phyloP scores from a whole-genome alignment of 37 sponge, comb jelly and placozoan genomes.

The Tethya wilhelma region DNA sequence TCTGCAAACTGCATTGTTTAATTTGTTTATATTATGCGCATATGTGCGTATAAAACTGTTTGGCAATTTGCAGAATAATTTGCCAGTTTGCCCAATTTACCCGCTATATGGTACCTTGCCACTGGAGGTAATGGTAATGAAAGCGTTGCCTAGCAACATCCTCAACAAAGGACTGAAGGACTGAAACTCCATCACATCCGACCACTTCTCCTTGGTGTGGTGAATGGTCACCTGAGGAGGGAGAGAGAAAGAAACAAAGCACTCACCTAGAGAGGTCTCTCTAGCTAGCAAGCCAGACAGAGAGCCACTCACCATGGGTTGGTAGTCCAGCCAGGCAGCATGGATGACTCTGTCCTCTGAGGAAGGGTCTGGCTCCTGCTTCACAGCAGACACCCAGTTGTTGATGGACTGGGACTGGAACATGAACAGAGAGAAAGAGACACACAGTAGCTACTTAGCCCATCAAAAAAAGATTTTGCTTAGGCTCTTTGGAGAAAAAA shows the following conservation, averaged over 20 bases:
- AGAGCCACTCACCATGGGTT: constrained; percentile 43
- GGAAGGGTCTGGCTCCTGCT: constrained; percentile 13
- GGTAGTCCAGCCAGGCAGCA: constrained; percentile 52
- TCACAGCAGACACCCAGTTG: constrained; percentile 53
- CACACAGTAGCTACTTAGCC: not conserved
- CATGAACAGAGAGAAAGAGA: not conserved
- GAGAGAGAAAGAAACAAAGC: not conserved
- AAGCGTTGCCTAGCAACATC: constrained; percentile 44
- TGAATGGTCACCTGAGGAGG: constrained; percentile 32
- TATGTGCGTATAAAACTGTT: too few relatives aligned
- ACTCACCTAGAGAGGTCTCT: not conserved
- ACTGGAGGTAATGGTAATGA: constrained; percentile 42
- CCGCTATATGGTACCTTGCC: too few relatives aligned
- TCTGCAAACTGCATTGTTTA: too few relatives aligned
- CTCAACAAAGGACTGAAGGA: constrained; percentile 39
- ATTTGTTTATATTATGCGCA: too few relatives aligned
- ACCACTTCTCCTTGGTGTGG: constrained; percentile 50
- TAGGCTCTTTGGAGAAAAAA: not conserved
- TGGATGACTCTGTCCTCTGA: constrained; percentile 29
- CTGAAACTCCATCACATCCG: constrained; percentile 48
- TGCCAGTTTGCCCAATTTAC: too few relatives aligned
- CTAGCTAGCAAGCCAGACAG: not conserved
- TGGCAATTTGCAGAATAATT: too few relatives aligned
- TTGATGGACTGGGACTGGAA: constrained; percentile 43
- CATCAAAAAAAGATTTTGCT: not conserved